Base-by-base conservation (phyloP, 2,113 vertebrate genomes). In the Chauna torquata region DNA sequence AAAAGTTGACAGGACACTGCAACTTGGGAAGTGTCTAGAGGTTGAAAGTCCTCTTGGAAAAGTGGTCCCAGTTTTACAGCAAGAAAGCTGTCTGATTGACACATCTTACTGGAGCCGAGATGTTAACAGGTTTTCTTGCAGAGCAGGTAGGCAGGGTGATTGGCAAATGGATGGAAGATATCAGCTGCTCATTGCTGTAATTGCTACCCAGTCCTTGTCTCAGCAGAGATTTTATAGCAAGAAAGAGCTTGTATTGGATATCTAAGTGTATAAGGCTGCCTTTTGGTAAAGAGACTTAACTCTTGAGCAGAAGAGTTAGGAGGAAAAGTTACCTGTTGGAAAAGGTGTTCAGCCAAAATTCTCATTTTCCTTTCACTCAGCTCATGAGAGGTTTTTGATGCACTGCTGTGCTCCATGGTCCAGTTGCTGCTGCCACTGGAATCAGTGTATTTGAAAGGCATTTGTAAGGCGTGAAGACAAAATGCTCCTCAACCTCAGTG, bases 31-130 rank as follows among this genome's bases (percentile, higher is more conserved):
- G 72, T n/a, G 20, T 42, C 34, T 45, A 40, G 64, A 94, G 49
- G 32, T 92, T 83, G 77, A 59, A 54, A 82, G 61, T 71, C 72
- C 71, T 66, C 90, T 69, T 80, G 83, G 84, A 90, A 95, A 94
- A 94, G 58, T 3, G 1, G 36, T 45, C 32, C 55, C 25, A 69
- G 57, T 59, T 59, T 59, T 55, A 27, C 23, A 32, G 59, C 30
- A 75, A 92, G 72, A 64, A 84, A 94, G 74, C 77, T 76, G 69
- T 76, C 44, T 57, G 62, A 82, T 32, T 94, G 83, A 71, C 61
- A 71, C 45, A 64, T 55, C 74, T 77, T 32, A 44, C 47, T 77
- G 77, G 77, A 87, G 59, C 28, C 27, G 54, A 92, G 62, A 69
- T 7, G 58, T 86, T 87, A 86, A 79, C 70, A 89, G 65, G 22